These are phyloP conservation scores for Amaurobius ferox DNA, from an alignment of 2,888 invertebrate species.

Conservation along the genomic window DNA sequence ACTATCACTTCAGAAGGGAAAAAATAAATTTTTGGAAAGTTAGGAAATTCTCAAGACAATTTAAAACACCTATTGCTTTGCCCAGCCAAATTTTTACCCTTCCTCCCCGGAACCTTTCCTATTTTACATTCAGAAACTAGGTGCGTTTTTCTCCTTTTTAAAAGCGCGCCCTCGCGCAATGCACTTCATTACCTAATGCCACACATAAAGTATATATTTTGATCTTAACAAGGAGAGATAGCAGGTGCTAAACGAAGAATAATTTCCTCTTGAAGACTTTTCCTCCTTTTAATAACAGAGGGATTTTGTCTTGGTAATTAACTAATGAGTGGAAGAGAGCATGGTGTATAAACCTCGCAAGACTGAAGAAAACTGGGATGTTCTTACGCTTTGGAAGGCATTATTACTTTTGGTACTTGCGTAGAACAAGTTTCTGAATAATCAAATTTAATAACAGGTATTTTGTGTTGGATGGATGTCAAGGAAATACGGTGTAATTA, in stretches of 20 bases:
- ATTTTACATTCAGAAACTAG: neutral
- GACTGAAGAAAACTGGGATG: neutral
- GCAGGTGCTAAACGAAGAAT: neutral
- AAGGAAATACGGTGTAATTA: too few relatives aligned
- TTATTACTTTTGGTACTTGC: too few relatives aligned
- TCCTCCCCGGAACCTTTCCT: neutral
- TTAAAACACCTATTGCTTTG: too few relatives aligned
- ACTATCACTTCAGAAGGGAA: too few relatives aligned
- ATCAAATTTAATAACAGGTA: too few relatives aligned
- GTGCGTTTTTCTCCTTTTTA: neutral
- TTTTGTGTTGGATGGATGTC: too few relatives aligned
- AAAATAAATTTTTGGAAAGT: too few relatives aligned
- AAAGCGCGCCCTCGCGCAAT: neutral
- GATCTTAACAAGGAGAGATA: constrained; percentile 12
- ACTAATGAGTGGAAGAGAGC: neutral
- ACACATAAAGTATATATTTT: neutral
- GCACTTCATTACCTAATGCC: neutral
- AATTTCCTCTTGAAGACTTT: neutral
- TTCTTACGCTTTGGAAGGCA: neutral
- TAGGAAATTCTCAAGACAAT: too few relatives aligned
- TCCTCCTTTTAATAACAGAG: constrained; percentile 7
- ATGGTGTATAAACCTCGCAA: neutral
- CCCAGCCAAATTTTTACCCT: neutral
- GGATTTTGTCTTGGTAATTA: neutral
- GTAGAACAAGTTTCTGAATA: too few relatives aligned